Evolutionary conservation across 37 sponge, comb jelly and placozoan species (phyloP).

Genomic region (Eunapius fragilis): DNA sequence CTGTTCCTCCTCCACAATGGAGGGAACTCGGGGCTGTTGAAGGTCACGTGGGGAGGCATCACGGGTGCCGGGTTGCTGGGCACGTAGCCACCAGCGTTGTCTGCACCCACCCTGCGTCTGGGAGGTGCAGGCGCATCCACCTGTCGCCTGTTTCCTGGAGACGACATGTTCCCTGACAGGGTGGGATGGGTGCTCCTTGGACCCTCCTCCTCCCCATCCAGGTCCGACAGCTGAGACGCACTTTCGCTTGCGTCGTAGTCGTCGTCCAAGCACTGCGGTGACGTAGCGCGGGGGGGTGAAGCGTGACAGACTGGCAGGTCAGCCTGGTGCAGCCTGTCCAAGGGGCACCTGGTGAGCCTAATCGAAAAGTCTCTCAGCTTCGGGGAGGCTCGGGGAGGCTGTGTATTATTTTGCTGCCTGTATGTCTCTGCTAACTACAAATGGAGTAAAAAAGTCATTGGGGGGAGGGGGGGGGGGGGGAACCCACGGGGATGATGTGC

Average conservation of each 20-base stretch:
- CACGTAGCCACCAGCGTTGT: neutral
- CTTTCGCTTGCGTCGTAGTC: neutral
- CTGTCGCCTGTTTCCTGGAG: neutral
- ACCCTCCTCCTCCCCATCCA: neutral
- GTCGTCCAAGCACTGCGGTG: neutral
- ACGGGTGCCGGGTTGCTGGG: neutral
- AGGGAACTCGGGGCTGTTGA: neutral
- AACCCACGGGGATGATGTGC: no score
- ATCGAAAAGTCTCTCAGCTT: neutral
- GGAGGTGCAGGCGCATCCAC: neutral
- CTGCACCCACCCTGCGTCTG: neutral
- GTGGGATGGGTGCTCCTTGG: neutral
- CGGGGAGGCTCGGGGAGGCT: neutral
- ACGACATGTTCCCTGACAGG: neutral
- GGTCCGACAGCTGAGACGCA: neutral
- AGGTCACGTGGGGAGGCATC: neutral
- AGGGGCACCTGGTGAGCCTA: neutral
- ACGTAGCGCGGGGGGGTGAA: neutral
- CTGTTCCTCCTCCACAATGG: neutral
- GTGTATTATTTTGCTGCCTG: neutral
- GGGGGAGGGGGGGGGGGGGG: no score
- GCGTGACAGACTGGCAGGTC: neutral
- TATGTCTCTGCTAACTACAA: neutral
- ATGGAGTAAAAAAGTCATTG: neutral
- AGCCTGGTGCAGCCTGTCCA: neutral